Evolutionary conservation across 2,888 invertebrate species (phyloP).

Genomic region (Dusona sp.): DNA sequence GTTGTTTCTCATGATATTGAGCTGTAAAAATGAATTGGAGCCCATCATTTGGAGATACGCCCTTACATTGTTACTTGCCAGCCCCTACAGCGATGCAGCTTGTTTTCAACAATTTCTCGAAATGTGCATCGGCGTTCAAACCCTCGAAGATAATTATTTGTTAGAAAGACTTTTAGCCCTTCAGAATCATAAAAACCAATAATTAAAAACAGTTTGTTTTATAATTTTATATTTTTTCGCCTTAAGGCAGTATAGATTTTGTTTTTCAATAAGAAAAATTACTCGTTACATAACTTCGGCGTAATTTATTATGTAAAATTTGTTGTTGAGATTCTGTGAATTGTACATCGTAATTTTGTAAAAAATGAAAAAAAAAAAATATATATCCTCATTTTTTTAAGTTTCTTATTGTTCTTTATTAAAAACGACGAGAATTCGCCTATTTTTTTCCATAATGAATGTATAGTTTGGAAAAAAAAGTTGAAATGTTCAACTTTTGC

Average conservation of each 20-base stretch:
- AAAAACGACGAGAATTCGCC: background rate
- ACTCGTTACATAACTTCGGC: background rate
- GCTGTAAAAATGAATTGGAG: constrained; percentile 55
- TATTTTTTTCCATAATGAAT: background rate
- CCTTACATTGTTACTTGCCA: constrained; percentile 58
- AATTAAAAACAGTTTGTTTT: background rate
- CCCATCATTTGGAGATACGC: constrained; percentile 67
- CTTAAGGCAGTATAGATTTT: too few species aligned
- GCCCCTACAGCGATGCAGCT: constrained; percentile 54
- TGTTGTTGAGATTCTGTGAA: background rate
- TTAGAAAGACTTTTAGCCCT: constrained; percentile 63
- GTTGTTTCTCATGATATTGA: constrained; percentile 57
- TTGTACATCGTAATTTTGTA: background rate
- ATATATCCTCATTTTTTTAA: too few species aligned
- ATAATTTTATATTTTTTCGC: background rate
- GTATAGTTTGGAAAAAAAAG: background rate
- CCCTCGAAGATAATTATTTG: constrained; percentile 33
- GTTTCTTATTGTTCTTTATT: background rate
- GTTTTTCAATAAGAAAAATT: background rate
- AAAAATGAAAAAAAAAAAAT: background rate
- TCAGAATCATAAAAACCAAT: background rate
- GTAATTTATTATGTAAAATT: background rate
- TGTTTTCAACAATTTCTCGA: constrained; percentile 64
- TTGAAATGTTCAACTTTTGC: background rate
- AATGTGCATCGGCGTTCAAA: constrained; percentile 57